These are phyloP conservation scores for Parnassius orleans DNA, from an alignment of 2,888 invertebrate genomes.

Conservation along the genomic window DNA sequence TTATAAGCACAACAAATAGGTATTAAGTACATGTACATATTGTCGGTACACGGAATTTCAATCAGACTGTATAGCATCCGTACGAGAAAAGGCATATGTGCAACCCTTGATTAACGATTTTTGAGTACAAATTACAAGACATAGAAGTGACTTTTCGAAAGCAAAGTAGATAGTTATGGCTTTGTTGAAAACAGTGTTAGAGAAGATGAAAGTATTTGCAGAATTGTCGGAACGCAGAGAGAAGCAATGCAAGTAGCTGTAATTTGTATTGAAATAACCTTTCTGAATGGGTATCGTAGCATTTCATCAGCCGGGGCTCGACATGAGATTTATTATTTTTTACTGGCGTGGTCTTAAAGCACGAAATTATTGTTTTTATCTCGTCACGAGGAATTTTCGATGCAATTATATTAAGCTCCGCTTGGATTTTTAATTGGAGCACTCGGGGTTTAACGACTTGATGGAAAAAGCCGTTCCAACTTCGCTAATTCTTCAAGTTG, in stretches of 20 bases:
- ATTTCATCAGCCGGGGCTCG: conserved; percentile 67
- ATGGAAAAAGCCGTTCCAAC: conserved; percentile 53
- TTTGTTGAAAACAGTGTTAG: conserved; percentile 47
- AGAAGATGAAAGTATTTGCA: conserved; percentile 74
- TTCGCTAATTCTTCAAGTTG: conserved; percentile 42
- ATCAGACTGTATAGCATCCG: conserved; percentile 50
- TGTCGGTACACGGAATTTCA: conserved; percentile 79
- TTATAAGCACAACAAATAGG: conserved; percentile 68
- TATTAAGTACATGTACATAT: conserved; percentile 66
- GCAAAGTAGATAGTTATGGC: conserved; percentile 34
- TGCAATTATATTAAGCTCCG: conserved; percentile 76
- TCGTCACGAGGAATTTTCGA: conserved; percentile 73
- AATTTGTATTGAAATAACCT: conserved; percentile 80
- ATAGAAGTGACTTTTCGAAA: conserved; percentile 29
- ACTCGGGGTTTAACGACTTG: conserved; percentile 68
- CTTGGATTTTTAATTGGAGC: conserved; percentile 75
- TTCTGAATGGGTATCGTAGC: conserved; percentile 74
- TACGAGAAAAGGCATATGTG: conserved; percentile 33
- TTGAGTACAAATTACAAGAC: conserved; percentile 11
- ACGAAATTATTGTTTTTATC: conserved; percentile 80
- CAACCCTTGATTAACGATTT: conserved; percentile 25
- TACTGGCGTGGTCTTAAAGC: conserved; percentile 69
- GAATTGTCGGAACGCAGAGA: conserved; percentile 75
- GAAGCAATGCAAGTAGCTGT: conserved; percentile 74
- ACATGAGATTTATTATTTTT: conserved; percentile 77